Evolutionary conservation across 2,113 vertebrate species (phyloP).

Genomic region (Hydropotes inermis): DNA sequence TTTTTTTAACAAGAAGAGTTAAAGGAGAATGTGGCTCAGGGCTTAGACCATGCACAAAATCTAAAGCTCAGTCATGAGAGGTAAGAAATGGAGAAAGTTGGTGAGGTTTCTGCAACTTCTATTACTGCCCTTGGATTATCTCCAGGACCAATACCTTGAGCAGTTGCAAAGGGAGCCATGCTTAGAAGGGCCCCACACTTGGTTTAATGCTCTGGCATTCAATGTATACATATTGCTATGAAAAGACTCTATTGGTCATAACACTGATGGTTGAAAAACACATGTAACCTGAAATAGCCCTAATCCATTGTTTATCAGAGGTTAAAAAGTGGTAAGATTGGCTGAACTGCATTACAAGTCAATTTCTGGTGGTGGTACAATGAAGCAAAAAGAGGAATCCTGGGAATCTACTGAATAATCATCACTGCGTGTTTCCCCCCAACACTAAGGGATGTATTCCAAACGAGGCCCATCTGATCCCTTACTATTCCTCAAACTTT

Average conservation of each 20-base stretch:
- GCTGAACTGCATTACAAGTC: not conserved
- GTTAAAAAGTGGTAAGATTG: not conserved
- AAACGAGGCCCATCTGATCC: not conserved
- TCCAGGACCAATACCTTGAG: not conserved
- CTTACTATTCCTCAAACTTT: not conserved
- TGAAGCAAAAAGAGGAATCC: not conserved
- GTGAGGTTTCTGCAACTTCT: not conserved
- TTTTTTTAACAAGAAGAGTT: not conserved
- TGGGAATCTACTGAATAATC: not conserved
- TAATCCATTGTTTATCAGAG: not conserved
- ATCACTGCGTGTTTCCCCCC: not conserved
- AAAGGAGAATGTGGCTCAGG: not conserved
- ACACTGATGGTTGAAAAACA: not conserved
- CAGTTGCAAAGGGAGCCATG: not conserved
- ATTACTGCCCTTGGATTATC: not conserved
- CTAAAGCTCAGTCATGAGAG: not conserved
- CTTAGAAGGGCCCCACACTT: not conserved
- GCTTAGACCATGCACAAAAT: not conserved
- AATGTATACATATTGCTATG: not conserved
- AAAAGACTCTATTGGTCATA: constrained; percentile 11
- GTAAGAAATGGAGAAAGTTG: not conserved
- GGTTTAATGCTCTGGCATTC: not conserved
- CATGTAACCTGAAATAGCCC: not conserved
- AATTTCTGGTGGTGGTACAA: not conserved
- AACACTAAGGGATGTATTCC: not conserved